Percentiles rank a stretch among this genome's conserved stretches.
These are phyloP conservation scores for Cyanoramphus novaezelandiae DNA, from an alignment of 2,113 vertebrate species.

Conservation along the genomic window DNA sequence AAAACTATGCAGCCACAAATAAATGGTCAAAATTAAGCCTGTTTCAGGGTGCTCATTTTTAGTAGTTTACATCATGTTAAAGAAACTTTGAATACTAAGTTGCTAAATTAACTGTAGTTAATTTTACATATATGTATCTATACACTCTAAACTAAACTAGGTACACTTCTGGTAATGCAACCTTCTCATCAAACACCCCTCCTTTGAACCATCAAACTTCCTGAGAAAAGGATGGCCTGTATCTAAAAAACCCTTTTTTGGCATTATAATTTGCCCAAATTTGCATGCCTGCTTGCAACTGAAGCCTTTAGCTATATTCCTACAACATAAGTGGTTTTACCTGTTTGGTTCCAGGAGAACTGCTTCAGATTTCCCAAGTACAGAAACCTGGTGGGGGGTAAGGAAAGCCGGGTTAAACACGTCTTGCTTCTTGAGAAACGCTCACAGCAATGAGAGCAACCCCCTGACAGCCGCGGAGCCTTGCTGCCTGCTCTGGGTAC, in stretches of 20 bases:
- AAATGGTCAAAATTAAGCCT: neutral
- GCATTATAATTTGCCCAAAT: neutral
- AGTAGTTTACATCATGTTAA: neutral
- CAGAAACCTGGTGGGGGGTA: neutral
- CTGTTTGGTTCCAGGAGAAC: slow-evolving; percentile 36
- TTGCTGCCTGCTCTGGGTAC: fast-evolving
- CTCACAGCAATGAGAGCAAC: fast-evolving
- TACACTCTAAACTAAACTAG: neutral
- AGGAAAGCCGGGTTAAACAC: neutral
- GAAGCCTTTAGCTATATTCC: slow-evolving; percentile 12
- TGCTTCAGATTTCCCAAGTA: neutral
- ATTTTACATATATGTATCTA: neutral
- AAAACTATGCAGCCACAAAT: neutral
- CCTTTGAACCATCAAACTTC: neutral
- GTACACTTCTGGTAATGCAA: neutral
- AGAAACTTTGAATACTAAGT: neutral
- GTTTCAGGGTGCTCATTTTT: neutral
- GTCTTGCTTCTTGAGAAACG: neutral
- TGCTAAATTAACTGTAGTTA: neutral
- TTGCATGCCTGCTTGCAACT: neutral
- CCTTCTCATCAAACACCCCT: neutral
- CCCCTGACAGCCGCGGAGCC: neutral
- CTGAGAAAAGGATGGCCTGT: neutral
- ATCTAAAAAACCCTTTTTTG: neutral
- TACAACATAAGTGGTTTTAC: neutral